phyloP scores from a whole-genome alignment of 2,888 invertebrate species.

The Drosophila borealis region DNA sequence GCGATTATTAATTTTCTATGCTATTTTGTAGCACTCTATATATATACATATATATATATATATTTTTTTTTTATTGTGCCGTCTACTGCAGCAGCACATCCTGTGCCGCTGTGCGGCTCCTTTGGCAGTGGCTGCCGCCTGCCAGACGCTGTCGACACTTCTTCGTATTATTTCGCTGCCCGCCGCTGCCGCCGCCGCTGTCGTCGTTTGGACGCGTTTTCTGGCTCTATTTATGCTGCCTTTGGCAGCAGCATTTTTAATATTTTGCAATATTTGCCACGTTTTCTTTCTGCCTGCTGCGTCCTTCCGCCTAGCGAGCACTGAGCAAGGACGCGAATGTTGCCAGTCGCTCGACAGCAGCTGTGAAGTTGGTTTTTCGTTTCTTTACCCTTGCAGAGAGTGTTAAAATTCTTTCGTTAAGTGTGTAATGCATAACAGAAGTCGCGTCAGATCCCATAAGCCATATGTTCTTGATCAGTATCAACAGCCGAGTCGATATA shows the following conservation, averaged over 20 bases:
- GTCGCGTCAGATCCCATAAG: too few species aligned
- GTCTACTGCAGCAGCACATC: constrained; percentile 11
- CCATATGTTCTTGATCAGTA: too few species aligned
- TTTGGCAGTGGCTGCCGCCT: constrained; percentile 14
- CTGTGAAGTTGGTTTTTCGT: constrained; percentile 22
- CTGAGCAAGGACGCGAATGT: constrained; percentile 23
- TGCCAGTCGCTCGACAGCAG: constrained; percentile 17
- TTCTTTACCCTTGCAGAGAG: too few species aligned
- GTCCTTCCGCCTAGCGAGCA: constrained; percentile 30
- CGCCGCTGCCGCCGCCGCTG: constrained; percentile 15
- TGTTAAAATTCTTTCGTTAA: too few species aligned
- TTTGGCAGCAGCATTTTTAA: constrained; percentile 70
- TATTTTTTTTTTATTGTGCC: constrained; percentile 15
- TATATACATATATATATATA: background rate
- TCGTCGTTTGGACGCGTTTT: constrained; percentile 45
- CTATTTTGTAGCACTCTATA: constrained; percentile 63
- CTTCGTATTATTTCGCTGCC: constrained; percentile 36
- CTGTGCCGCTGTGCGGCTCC: constrained; percentile 9
- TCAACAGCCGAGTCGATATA: too few species aligned
- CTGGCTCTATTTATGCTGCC: constrained; percentile 42
- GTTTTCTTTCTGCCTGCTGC: constrained; percentile 48
- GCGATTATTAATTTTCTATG: constrained; percentile 81
- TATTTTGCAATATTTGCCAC: constrained; percentile 68
- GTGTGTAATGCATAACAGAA: too few species aligned
- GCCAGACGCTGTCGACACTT: constrained; percentile 53